Conservation (phyloP, 1,140 invertebrate genomes). For the Bombus soroeensis region DNA sequence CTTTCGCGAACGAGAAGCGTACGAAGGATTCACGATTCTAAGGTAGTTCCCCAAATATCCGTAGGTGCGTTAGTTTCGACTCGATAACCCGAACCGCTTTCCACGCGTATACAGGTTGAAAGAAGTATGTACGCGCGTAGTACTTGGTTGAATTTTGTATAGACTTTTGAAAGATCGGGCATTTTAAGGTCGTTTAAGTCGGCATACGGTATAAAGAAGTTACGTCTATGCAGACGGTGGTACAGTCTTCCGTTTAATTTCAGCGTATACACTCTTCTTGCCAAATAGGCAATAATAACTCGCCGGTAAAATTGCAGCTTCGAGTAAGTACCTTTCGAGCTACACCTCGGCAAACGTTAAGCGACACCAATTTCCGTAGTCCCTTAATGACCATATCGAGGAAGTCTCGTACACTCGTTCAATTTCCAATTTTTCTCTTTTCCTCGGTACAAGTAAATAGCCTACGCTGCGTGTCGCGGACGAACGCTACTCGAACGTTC, state of each 20-base stretch:
- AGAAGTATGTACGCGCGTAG: accelerated
- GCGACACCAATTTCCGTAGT: conserved; percentile 2
- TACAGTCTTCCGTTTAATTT: not conserved
- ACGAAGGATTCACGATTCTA: no score
- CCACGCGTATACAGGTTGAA: no score
- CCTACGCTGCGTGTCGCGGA: not conserved
- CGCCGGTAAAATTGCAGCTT: conserved; percentile 8
- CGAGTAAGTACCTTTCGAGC: not conserved
- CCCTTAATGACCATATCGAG: conserved; percentile 2
- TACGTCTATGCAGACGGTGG: not conserved
- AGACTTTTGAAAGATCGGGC: not conserved
- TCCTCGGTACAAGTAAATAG: not conserved
- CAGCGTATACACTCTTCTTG: not conserved
- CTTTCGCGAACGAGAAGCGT: no score
- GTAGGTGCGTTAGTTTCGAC: no score
- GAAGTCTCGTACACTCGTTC: not conserved
- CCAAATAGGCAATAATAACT: not conserved
- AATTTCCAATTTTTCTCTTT: conserved; percentile 2
- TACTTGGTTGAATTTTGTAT: no score
- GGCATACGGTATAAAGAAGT: not conserved
- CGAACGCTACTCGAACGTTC: not conserved
- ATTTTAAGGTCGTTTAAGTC: not conserved
- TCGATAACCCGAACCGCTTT: accelerated
- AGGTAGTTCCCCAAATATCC: accelerated
- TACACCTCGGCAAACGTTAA: conserved; percentile 12